Percentiles rank a stretch among this genome's conserved stretches.
phyloP scores from a whole-genome alignment of 2,113 vertebrate genomes.

The Mormyrus lacerda region DNA sequence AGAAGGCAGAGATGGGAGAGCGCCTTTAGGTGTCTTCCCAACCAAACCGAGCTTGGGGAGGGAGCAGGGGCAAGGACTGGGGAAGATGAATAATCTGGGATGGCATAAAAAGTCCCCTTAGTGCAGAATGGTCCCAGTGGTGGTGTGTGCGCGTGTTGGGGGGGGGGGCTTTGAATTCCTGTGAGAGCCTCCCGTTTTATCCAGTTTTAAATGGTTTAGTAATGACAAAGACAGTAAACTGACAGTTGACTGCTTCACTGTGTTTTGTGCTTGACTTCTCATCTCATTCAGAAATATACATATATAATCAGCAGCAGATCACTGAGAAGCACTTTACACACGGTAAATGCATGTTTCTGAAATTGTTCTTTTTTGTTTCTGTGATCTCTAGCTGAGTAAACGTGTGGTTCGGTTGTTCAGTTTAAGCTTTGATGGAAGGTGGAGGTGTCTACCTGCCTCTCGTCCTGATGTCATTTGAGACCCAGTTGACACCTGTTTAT shows the following conservation, averaged over 20 bases:
- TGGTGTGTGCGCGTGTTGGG: not conserved
- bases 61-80: not conserved
- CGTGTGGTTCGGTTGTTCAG: not conserved
- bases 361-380: not conserved
- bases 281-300: not conserved
- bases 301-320: not conserved
- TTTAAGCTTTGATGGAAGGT: not conserved
- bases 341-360: not conserved
- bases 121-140: not conserved
- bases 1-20: not conserved
- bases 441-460: not conserved
- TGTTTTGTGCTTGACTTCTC: not conserved
- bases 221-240: not conserved
- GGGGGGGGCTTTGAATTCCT: slow-evolving; percentile 14
- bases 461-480: not conserved
- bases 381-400: not conserved
- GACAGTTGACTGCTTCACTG: not conserved
- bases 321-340: not conserved
- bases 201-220: not conserved
- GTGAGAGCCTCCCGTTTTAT: not conserved
- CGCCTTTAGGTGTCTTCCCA: not conserved
- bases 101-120: not conserved
- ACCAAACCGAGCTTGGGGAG: not conserved
- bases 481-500: not conserved
- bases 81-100: slow-evolving; percentile 3